A percentile compares a stretch with the other conserved stretches of the same genome.
These are phyloP conservation scores for Ancistrus triradiatus DNA, from an alignment of 2,113 vertebrate species.

Conservation along the genomic window DNA sequence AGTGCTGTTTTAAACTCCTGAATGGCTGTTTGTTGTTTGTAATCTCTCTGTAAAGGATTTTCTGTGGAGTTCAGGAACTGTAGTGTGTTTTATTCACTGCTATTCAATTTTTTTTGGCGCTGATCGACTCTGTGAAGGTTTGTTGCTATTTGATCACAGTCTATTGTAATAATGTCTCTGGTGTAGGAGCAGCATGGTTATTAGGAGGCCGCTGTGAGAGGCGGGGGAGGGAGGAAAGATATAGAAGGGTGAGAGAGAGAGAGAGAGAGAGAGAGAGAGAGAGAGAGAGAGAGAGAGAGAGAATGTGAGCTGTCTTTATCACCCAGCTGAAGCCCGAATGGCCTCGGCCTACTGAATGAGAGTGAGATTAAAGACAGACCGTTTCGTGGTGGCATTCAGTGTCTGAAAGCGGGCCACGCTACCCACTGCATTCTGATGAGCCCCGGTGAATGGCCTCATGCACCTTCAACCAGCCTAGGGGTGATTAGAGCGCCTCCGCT, in stretches of 20 bases:
- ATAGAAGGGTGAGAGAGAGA: no score
- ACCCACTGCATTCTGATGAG: slow-evolving; percentile 86
- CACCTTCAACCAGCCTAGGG: slow-evolving; percentile 66
- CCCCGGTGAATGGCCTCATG: slow-evolving; percentile 83
- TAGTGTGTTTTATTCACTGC: slow-evolving; percentile 21
- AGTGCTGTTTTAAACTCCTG: no score
- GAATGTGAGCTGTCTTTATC: slow-evolving; percentile 78
- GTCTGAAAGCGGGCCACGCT: slow-evolving; percentile 74
- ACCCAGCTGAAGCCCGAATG: slow-evolving; percentile 80
- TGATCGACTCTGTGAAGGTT: slow-evolving; percentile 14
- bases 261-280: slow-evolving; percentile 32
- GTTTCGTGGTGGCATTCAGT: slow-evolving; percentile 86
- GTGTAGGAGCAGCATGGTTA: slow-evolving; percentile 25
- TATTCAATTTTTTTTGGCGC: slow-evolving; percentile 12
- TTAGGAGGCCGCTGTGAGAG: slow-evolving; percentile 24
- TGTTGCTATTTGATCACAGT: slow-evolving; percentile 26
- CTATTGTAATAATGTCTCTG: slow-evolving; percentile 27
- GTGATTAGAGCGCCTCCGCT: slow-evolving; percentile 71
- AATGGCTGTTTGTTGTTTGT: no score
- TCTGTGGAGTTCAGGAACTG: no score
- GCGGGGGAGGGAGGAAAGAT: slow-evolving; percentile 27
- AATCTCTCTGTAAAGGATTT: no score
- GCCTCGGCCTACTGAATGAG: slow-evolving; percentile 80
- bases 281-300: slow-evolving; percentile 55
- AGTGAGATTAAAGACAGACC: slow-evolving; percentile 84